phyloP scores from a whole-genome alignment of 92 coral and sea anemone species.

The Meandrina meandrites region DNA sequence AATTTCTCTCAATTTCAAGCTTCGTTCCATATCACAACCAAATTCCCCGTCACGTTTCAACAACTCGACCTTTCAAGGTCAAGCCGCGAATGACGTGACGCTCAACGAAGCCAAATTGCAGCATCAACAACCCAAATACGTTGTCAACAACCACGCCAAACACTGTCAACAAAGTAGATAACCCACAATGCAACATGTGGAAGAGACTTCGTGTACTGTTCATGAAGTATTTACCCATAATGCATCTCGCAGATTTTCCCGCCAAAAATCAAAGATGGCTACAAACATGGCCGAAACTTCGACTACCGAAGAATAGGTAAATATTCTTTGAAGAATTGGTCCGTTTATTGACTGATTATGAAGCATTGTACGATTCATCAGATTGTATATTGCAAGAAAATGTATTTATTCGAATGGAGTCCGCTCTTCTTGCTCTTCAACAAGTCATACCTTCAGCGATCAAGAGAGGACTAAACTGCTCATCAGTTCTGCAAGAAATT shows the following conservation, averaged over 20 bases:
- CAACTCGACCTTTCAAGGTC: too few species aligned
- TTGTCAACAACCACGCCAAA: too few species aligned
- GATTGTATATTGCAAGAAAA: slow-evolving; percentile 27
- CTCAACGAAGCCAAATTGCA: too few species aligned
- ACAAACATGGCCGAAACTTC: slow-evolving; percentile 9
- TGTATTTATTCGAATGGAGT: slow-evolving; percentile 33
- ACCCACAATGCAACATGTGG: slow-evolving; percentile 20
- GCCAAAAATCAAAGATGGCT: slow-evolving; percentile 22
- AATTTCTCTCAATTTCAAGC: too few species aligned
- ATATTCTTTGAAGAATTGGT: slow-evolving; percentile 36
- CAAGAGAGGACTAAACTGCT: slow-evolving; percentile 19
- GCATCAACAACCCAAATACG: too few species aligned
- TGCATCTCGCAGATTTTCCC: slow-evolving; percentile 6
- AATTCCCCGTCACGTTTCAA: too few species aligned
- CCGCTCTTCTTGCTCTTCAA: slow-evolving; percentile 46
- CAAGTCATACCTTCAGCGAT: slow-evolving; percentile 33
- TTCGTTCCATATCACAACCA: too few species aligned
- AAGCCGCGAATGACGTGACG: too few species aligned
- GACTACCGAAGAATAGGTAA: slow-evolving; percentile 15
- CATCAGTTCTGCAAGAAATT: slow-evolving; percentile 15
- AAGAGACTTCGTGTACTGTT: not conserved
- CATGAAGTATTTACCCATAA: slow-evolving; percentile 1
- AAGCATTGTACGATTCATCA: slow-evolving; percentile 3
- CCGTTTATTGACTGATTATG: slow-evolving; percentile 28
- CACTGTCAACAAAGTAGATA: too few species aligned